phyloP scores from a whole-genome alignment of 2,113 vertebrate species.

The Scalopus aquaticus region DNA sequence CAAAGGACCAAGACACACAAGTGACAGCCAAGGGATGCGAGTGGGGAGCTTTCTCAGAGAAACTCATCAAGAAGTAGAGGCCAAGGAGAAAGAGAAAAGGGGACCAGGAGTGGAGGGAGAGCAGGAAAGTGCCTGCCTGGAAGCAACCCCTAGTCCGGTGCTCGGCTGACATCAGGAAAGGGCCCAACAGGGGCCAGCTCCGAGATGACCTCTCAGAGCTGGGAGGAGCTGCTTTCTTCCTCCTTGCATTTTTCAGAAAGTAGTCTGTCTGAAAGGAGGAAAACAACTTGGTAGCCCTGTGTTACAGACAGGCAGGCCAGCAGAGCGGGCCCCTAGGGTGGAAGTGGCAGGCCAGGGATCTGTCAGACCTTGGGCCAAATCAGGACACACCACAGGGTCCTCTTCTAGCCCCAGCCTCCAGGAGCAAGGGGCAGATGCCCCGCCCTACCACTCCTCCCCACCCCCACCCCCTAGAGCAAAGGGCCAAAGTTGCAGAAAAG shows the following conservation, averaged over 20 bases:
- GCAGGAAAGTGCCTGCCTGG: neutral
- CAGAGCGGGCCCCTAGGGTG: neutral
- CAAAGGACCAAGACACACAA: neutral
- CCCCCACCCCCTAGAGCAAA: constrained; percentile 52
- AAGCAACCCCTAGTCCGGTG: neutral
- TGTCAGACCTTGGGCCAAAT: neutral
- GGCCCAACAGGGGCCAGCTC: neutral
- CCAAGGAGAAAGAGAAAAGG: neutral
- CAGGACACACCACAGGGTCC: neutral
- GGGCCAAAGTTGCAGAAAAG: constrained; percentile 59
- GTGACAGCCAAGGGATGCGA: neutral
- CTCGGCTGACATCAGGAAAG: neutral
- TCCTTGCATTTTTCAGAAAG: neutral
- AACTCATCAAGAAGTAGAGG: neutral
- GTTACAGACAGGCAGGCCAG: neutral
- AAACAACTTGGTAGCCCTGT: neutral
- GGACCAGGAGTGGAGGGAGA: neutral
- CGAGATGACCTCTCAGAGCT: neutral
- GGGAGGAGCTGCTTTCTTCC: neutral
- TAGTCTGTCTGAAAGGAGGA: neutral
- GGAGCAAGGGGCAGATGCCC: constrained; percentile 38
- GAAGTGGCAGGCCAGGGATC: neutral
- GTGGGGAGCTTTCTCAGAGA: neutral
- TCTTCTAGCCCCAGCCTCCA: neutral
- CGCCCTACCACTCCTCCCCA: constrained; percentile 29